Conservation (phyloP, 1,140 invertebrate species). For the Drosophila ananassae region DNA sequence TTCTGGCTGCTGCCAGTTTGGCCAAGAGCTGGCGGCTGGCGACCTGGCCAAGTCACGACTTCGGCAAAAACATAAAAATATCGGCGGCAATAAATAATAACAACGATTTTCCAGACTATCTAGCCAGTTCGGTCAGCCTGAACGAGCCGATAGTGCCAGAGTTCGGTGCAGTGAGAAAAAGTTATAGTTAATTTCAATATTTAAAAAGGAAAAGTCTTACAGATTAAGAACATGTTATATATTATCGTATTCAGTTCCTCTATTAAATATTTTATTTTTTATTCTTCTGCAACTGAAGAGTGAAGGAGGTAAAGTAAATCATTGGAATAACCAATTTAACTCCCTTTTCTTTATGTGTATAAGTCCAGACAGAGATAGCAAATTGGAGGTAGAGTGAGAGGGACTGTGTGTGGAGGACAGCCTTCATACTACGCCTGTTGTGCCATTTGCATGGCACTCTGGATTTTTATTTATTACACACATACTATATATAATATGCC, state of each 20-base stretch:
- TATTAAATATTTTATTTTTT: background rate
- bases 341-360: slow-evolving; percentile 12
- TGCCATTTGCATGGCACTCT: slow-evolving; percentile 71
- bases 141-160: slow-evolving; percentile 41
- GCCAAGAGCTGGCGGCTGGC: slow-evolving; percentile 35
- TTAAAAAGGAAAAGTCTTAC: too few relatives aligned
- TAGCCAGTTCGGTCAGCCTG: slow-evolving; percentile 38
- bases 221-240: background rate
- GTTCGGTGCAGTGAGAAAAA: slow-evolving; percentile 25
- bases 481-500: slow-evolving; percentile 15
- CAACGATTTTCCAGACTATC: slow-evolving; percentile 82
- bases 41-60: slow-evolving; percentile 77
- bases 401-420: background rate
- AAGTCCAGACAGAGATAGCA: background rate
- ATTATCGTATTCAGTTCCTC: background rate
- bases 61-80: slow-evolving; percentile 81
- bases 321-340: background rate
- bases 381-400: background rate
- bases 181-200: background rate
- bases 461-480: slow-evolving; percentile 72
- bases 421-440: slow-evolving; percentile 58
- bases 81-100: slow-evolving; percentile 82
- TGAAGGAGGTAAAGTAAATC: background rate
- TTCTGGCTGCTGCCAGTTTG: slow-evolving; percentile 67
- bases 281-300: too few relatives aligned